Percentiles rank a stretch among this genome's conserved stretches.
Evolutionary conservation across 2,797 vertebrate genomes (phyloP).

Genomic region (Acanthornis magna): DNA sequence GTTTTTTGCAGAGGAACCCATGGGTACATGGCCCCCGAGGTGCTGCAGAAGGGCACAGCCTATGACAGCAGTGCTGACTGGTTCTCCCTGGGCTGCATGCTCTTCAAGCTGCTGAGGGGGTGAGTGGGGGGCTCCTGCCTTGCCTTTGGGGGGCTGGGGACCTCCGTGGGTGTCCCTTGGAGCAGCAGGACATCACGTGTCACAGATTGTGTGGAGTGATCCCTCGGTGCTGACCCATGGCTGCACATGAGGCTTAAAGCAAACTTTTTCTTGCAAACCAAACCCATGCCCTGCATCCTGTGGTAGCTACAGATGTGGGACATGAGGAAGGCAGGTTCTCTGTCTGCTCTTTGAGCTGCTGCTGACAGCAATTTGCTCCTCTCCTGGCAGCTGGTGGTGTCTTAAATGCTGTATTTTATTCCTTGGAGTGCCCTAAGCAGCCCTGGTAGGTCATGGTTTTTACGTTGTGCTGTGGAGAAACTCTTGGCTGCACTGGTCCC

Average conservation of each 20-base stretch:
- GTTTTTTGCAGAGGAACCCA: conserved; percentile 85
- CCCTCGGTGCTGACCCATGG: accelerated
- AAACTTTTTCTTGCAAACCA: not conserved
- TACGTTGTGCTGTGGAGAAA: not conserved
- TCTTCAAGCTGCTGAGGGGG: conserved; percentile 97
- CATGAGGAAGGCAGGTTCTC: not conserved
- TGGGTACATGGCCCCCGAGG: conserved; percentile 98
- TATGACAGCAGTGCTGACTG: conserved; percentile 98
- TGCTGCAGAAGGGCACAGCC: conserved; percentile 95
- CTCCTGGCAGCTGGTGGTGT: not conserved
- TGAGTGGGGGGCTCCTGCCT: conserved; percentile 70
- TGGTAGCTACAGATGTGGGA: not conserved
- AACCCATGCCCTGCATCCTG: not conserved
- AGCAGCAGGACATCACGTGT: accelerated
- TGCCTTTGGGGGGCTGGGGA: not conserved
- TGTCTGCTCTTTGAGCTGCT: not conserved
- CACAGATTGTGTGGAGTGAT: not conserved
- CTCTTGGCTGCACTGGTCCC: not conserved
- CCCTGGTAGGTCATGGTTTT: not conserved
- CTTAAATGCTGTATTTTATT: not conserved
- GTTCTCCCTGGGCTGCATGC: conserved; percentile 98
- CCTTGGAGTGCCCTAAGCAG: not conserved
- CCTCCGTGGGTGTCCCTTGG: not conserved
- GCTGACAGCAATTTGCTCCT: not conserved
- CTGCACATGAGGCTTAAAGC: accelerated